Evolutionary conservation across 2,797 vertebrate genomes (phyloP), one percentile per base, ranked within the genome.

Genomic region (Enteromius treurensis): DNA sequence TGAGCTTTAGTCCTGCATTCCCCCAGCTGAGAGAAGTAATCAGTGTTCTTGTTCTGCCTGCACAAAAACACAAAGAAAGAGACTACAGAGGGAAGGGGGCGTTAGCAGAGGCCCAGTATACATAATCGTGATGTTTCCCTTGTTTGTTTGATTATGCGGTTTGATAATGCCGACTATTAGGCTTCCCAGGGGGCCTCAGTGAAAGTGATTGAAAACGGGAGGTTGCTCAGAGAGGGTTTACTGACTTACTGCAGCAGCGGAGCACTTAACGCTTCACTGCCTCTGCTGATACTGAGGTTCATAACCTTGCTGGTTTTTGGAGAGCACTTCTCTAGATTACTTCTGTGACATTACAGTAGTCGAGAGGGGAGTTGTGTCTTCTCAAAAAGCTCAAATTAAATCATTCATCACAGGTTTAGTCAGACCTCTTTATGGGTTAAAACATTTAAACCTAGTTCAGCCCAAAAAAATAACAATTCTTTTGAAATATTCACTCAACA

Each of bases 71-170:
- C 65, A 62, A 67, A 32, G 69, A 81, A 49, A 74, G 42, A 77
- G 34, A 82, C 47, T 68, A 26, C 42, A 42, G 60, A 42, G 60
- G 34, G n/a, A 42, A 68, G 10, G 26, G 58, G 45, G 40, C 3
- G 71, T 32, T 47, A 34, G 79, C 45, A 17, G 26, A 47, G 55
- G 53, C n/a, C 60, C 23, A 32, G 32, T 76, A 26, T 74, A 82
- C 81, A 68, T 42, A 82, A 76, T 5, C 71, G 62, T 82, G 73
- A 76, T 55, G 47, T 75, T 76, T 82, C 73, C 62, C 73, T 68
- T n/a, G 49, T 82, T 82, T 82, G 73, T 68, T 82, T 82, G 73
- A 82, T 82, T 76, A 76, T 68, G 80, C 68, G 71, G n/a, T 75
- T 68, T 82, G 71, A 82, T 68, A 82, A 82, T 76, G 81, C 49